Conservation (phyloP, 2,113 vertebrate genomes). For the Spilogale gracilis region DNA sequence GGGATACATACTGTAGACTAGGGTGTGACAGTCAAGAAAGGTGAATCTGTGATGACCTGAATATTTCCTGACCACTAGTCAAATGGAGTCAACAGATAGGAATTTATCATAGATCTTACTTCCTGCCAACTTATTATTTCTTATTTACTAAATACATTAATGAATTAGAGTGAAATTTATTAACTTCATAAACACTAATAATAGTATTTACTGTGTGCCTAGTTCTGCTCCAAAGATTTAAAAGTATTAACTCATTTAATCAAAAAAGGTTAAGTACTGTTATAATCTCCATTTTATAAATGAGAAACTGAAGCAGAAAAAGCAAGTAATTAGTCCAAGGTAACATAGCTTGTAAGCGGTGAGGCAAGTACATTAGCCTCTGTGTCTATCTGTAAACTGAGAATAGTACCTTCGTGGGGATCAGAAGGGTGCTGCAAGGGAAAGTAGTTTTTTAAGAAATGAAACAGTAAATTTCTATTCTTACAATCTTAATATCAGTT, state of each 20-base stretch:
- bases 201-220: background rate
- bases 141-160: background rate
- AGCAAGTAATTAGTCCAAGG: background rate
- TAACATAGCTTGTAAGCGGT: background rate
- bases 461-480: background rate
- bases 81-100: background rate
- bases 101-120: background rate
- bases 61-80: background rate
- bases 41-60: background rate
- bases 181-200: background rate
- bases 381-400: background rate
- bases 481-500: slow-evolving; percentile 4
- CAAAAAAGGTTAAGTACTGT: background rate
- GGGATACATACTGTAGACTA: background rate
- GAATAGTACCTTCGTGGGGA: background rate
- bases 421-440: background rate
- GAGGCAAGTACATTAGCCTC: background rate
- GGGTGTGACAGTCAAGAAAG: background rate
- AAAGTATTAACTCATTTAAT: background rate
- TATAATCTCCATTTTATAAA: background rate
- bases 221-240: background rate
- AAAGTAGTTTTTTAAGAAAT: slow-evolving; percentile 12
- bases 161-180: background rate
- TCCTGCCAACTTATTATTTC: background rate
- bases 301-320: slow-evolving; percentile 18